A percentile compares a stretch with the other conserved stretches of the same genome.
Evolutionary conservation across 2,113 vertebrate species (phyloP).

Genomic region (Microcebus griseorufus): DNA sequence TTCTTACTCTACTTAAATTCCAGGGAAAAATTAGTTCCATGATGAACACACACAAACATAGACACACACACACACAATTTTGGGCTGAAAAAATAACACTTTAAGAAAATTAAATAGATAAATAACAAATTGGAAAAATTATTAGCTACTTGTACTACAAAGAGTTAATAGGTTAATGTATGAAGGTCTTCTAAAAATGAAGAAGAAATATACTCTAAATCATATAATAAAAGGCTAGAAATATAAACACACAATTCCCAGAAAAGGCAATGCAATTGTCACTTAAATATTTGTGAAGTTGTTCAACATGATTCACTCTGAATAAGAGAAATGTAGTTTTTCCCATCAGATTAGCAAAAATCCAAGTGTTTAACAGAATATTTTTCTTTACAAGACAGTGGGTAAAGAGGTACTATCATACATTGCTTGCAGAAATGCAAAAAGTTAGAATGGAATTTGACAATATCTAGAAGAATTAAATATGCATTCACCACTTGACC

Average conservation of each 20-base stretch:
- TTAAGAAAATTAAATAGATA: neutral
- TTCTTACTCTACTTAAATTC: neutral
- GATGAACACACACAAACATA: neutral
- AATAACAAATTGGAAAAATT: neutral
- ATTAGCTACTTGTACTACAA: neutral
- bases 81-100: too few relatives aligned
- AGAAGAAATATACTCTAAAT: neutral
- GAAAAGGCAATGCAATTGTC: neutral
- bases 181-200: neutral
- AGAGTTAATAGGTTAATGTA: neutral
- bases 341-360: neutral
- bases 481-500: neutral
- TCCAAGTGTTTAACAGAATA: neutral
- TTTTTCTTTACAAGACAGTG: neutral
- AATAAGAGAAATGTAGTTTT: neutral
- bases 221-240: neutral
- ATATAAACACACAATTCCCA: neutral
- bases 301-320: neutral
- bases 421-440: neutral
- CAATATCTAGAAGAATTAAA: neutral
- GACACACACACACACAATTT: neutral
- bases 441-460: neutral
- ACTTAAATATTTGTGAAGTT: neutral
- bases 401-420: neutral
- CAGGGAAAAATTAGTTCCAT: neutral